Conservation (phyloP, 2,888 invertebrate species). For the Catocala nupta region DNA sequence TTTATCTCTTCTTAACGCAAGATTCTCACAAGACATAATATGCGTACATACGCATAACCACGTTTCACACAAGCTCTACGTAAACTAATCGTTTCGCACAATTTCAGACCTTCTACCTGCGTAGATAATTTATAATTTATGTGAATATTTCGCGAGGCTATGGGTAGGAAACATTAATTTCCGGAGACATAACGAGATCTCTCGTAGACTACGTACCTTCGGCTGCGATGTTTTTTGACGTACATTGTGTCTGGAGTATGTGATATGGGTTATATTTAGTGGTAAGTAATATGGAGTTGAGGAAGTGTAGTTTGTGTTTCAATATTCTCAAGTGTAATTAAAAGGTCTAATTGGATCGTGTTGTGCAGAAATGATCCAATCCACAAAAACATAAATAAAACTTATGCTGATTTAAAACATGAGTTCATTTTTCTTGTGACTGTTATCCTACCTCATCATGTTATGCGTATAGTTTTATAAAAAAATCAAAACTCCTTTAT, state of each 20-base stretch:
- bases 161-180: constrained; percentile 68
- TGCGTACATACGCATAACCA: not conserved
- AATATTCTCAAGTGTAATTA: too few relatives aligned
- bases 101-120: constrained; percentile 34
- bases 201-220: constrained; percentile 51
- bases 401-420: too few relatives aligned
- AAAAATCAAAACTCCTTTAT: too few relatives aligned
- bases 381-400: too few relatives aligned
- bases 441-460: too few relatives aligned
- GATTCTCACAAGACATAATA: not conserved
- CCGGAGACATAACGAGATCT: constrained; percentile 65
- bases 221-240: constrained; percentile 42
- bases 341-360: too few relatives aligned
- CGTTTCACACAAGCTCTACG: not conserved
- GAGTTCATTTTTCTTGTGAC: too few relatives aligned
- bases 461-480: too few relatives aligned
- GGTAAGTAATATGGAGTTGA: not conserved
- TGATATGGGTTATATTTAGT: not conserved
- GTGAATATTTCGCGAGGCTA: constrained; percentile 53
- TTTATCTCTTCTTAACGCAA: too few relatives aligned
- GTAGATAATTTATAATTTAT: constrained; percentile 56
- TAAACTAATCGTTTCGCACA: constrained; percentile 47
- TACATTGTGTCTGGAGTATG: constrained; percentile 25
- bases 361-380: too few relatives aligned
- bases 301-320: not conserved